Percentiles rank a stretch among this genome's conserved stretches.
Evolutionary conservation across 2,797 vertebrate species (phyloP).

Genomic region (Thaleichthys pacificus): DNA sequence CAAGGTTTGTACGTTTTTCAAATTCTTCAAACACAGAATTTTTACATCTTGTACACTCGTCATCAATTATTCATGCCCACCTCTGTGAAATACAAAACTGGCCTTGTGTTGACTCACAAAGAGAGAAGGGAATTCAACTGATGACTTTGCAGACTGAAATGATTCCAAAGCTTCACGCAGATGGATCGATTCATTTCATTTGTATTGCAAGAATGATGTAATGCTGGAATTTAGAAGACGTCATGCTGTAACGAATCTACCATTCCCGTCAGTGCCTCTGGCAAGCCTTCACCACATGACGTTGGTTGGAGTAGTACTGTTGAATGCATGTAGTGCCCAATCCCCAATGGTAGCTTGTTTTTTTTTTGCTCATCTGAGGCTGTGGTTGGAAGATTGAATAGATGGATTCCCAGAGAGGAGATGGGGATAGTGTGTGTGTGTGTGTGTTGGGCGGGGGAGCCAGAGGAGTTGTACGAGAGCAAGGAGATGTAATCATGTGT

Average conservation of each 20-base stretch:
- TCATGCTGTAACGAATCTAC: background rate
- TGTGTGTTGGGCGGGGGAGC: constrained; percentile 4
- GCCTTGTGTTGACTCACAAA: constrained; percentile 9
- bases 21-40: background rate
- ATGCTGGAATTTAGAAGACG: background rate
- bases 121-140: background rate
- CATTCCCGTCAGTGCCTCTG: background rate
- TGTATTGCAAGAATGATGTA: background rate
- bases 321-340: constrained; percentile 17
- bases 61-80: constrained; percentile 5
- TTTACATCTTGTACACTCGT: background rate
- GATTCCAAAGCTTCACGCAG: background rate
- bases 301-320: background rate
- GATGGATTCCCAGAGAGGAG: constrained; percentile 32
- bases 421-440: background rate
- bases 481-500: constrained; percentile 51
- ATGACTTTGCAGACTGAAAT: background rate
- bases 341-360: constrained; percentile 37
- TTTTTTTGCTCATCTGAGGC: constrained; percentile 44
- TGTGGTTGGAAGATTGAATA: constrained; percentile 35
- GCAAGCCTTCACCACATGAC: constrained; percentile 1
- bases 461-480: constrained; percentile 30
- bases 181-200: background rate
- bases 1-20: constrained; percentile 6
- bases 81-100: constrained; percentile 12